These are phyloP conservation scores for Clinocottus analis DNA, from an alignment of 2,113 vertebrate species.

Conservation along the genomic window DNA sequence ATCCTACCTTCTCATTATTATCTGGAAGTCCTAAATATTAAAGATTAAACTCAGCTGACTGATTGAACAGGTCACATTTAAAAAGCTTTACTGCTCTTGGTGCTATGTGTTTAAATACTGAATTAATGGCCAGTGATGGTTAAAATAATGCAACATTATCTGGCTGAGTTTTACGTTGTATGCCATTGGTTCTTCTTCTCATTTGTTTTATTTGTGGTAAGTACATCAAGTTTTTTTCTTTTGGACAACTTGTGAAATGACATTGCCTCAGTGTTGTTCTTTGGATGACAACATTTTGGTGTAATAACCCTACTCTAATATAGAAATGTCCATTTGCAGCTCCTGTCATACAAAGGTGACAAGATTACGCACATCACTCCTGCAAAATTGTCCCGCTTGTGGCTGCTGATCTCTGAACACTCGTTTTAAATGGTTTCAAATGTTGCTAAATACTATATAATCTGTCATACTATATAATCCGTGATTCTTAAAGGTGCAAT, in stretches of 20 bases:
- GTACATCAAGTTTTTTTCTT: background rate
- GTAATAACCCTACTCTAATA: background rate
- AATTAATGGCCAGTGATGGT: constrained; percentile 4
- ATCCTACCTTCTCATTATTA: background rate
- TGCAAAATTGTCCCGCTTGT: background rate
- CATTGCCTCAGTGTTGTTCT: background rate
- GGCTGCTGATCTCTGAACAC: background rate
- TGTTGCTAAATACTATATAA: background rate
- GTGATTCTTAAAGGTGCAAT: constrained; percentile 13
- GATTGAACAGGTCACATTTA: constrained; percentile 4
- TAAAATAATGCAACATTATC: background rate
- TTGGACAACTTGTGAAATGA: background rate
- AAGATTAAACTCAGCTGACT: constrained; percentile 19
- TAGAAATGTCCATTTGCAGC: background rate
- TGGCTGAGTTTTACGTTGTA: background rate
- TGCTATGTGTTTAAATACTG: constrained; percentile 3
- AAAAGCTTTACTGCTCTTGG: background rate
- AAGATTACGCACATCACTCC: background rate
- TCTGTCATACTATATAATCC: constrained; percentile 9
- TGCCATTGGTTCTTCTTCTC: background rate
- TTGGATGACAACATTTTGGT: background rate
- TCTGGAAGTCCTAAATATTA: background rate
- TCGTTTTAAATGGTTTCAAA: constrained; percentile 15
- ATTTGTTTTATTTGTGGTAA: background rate
- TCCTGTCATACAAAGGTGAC: background rate